Evolutionary conservation across 2,797 vertebrate genomes (phyloP).

Genomic region (Girardinus metallicus): DNA sequence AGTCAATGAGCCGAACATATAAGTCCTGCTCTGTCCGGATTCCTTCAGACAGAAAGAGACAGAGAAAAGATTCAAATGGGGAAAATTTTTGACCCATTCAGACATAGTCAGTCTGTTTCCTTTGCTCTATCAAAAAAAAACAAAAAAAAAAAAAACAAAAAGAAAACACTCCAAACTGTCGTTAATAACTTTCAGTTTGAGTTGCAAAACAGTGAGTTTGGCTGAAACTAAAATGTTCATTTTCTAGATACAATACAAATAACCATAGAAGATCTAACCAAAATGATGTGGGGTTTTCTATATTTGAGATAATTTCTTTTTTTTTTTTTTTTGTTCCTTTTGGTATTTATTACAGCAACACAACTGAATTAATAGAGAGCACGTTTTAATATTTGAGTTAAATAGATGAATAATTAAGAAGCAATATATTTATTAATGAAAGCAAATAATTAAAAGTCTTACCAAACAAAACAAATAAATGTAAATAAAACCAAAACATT

Average conservation of each 20-base stretch:
- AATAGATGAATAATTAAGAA: neutral
- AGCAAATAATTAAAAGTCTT: neutral
- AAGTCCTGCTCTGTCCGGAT: slow-evolving; percentile 98
- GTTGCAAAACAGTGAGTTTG: slow-evolving; percentile 23
- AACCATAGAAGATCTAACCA: neutral
- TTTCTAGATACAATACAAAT: slow-evolving; percentile 14
- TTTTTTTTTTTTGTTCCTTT: neutral
- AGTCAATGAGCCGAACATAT: slow-evolving; percentile 97
- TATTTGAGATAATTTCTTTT: slow-evolving; percentile 2
- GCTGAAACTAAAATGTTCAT: neutral
- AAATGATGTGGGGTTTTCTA: neutral
- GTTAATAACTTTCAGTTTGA: slow-evolving; percentile 32
- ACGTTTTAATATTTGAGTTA: neutral
- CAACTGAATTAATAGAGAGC: neutral
- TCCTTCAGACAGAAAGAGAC: slow-evolving; percentile 75
- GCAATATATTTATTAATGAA: too few species aligned
- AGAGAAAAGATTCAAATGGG: neutral
- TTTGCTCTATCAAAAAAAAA: slow-evolving; percentile 13
- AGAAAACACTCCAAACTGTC: slow-evolving; percentile 18
- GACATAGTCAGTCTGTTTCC: slow-evolving; percentile 34
- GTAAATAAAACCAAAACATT: neutral
- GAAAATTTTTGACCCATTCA: slow-evolving; percentile 18
- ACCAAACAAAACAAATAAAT: neutral
- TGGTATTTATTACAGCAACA: neutral
- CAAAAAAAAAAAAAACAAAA: neutral